Evolutionary conservation across 2,113 vertebrate species (phyloP).

Genomic region (Centropus unirufus): DNA sequence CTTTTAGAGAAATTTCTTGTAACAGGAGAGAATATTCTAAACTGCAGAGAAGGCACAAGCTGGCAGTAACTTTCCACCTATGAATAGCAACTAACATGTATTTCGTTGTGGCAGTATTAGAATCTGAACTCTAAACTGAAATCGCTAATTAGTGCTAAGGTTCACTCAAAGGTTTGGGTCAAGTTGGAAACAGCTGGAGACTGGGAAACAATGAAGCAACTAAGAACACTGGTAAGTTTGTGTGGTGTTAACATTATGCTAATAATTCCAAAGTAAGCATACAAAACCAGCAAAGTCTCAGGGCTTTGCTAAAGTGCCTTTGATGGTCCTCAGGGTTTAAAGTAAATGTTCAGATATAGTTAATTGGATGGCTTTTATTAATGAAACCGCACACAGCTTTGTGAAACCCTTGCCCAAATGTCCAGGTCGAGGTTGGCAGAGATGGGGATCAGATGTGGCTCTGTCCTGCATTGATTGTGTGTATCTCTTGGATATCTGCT

Average conservation of each 20-base stretch:
- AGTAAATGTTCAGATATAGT: background rate
- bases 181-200: background rate
- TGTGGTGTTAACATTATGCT: background rate
- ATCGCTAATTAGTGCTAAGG: background rate
- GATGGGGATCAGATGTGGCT: background rate
- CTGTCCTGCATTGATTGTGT: rapidly evolving
- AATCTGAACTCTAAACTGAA: background rate
- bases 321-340: background rate
- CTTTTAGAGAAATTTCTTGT: background rate
- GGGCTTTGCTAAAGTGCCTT: background rate
- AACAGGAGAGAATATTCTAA: background rate
- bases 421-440: background rate
- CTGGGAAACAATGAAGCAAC: background rate
- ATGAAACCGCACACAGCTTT: background rate
- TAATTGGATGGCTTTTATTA: background rate
- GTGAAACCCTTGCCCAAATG: background rate
- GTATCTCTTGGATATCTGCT: background rate
- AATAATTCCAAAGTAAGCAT: background rate
- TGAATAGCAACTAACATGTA: background rate
- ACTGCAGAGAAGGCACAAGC: background rate
- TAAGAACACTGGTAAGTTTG: background rate
- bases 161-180: background rate
- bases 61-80: background rate
- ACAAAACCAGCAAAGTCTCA: background rate
- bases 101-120: background rate